These are phyloP conservation scores for Dipodomys stephensi DNA, from an alignment of 2,113 vertebrate species.

Conservation along the genomic window DNA sequence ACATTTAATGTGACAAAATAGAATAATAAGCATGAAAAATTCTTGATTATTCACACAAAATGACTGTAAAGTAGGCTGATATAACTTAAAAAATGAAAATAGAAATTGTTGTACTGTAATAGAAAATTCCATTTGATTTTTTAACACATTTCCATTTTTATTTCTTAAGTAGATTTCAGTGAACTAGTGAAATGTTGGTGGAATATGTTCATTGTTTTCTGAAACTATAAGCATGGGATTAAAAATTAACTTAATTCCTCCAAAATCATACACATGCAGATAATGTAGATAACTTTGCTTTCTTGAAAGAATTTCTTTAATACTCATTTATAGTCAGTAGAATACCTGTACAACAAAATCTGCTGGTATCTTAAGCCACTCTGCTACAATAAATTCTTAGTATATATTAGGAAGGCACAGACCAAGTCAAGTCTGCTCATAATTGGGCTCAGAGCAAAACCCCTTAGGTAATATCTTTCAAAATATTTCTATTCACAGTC, in stretches of 20 bases:
- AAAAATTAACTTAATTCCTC: constrained; percentile 34
- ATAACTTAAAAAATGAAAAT: background rate
- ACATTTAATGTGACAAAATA: background rate
- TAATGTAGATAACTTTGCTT: constrained; percentile 38
- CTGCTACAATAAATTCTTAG: constrained; percentile 54
- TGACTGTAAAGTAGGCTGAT: background rate
- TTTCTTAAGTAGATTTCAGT: constrained; percentile 40
- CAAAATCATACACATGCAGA: background rate
- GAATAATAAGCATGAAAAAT: background rate
- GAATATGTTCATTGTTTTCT: constrained; percentile 32
- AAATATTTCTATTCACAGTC: constrained; percentile 61
- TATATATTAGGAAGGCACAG: constrained; percentile 14
- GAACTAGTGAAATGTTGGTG: background rate
- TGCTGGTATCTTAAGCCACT: constrained; percentile 50
- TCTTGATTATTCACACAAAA: constrained; percentile 4
- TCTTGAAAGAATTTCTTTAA: constrained; percentile 46
- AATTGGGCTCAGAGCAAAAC: constrained; percentile 77
- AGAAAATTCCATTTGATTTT: constrained; percentile 44
- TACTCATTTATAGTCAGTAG: constrained; percentile 47
- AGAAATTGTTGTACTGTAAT: background rate
- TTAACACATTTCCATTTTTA: constrained; percentile 20
- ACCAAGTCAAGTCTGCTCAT: constrained; percentile 43
- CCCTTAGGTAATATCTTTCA: constrained; percentile 61
- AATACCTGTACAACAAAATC: constrained; percentile 32
- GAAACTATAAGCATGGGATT: constrained; percentile 44